A percentile compares a stretch with the other conserved stretches of the same genome.
phyloP scores from a whole-genome alignment of 2,797 vertebrate species.

The Micrastur ruficollis region DNA sequence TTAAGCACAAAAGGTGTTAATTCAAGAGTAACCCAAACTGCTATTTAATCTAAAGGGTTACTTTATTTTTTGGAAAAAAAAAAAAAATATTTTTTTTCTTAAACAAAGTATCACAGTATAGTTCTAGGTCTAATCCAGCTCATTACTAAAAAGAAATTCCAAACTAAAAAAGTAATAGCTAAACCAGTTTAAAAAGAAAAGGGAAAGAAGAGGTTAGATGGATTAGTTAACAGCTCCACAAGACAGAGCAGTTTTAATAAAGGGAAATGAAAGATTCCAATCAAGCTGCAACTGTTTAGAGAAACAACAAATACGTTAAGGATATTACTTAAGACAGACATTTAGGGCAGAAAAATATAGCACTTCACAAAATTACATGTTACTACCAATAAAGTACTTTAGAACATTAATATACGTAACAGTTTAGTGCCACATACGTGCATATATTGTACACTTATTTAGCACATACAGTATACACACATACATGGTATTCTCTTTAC shows the following conservation, averaged over 20 bases:
- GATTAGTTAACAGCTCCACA: slow-evolving; percentile 68
- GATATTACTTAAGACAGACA: slow-evolving; percentile 72
- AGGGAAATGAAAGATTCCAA: slow-evolving; percentile 69
- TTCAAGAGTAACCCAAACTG: slow-evolving; percentile 32
- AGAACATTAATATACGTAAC: slow-evolving; percentile 47
- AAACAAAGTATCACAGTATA: not conserved
- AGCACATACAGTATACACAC: slow-evolving; percentile 65
- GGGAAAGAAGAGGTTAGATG: slow-evolving; percentile 67
- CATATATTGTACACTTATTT: slow-evolving; percentile 56
- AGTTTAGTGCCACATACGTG: slow-evolving; percentile 53
- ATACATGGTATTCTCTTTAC: slow-evolving; percentile 42
- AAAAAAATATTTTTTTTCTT: not conserved
- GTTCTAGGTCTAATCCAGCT: not conserved
- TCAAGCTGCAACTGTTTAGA: slow-evolving; percentile 77
- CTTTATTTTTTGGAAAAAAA: not conserved
- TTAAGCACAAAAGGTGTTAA: not conserved
- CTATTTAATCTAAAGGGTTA: slow-evolving; percentile 15
- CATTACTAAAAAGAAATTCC: not conserved
- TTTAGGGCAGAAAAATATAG: slow-evolving; percentile 65
- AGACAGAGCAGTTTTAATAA: slow-evolving; percentile 68
- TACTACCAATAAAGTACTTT: slow-evolving; percentile 58
- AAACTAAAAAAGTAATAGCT: not conserved
- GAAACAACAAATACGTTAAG: slow-evolving; percentile 75
- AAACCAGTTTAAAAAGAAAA: slow-evolving; percentile 49
- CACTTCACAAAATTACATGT: slow-evolving; percentile 64